Evolutionary conservation across 2,888 invertebrate genomes (phyloP), one percentile per base, ranked within the genome.

Genomic region (Orchesellides sinensis): DNA sequence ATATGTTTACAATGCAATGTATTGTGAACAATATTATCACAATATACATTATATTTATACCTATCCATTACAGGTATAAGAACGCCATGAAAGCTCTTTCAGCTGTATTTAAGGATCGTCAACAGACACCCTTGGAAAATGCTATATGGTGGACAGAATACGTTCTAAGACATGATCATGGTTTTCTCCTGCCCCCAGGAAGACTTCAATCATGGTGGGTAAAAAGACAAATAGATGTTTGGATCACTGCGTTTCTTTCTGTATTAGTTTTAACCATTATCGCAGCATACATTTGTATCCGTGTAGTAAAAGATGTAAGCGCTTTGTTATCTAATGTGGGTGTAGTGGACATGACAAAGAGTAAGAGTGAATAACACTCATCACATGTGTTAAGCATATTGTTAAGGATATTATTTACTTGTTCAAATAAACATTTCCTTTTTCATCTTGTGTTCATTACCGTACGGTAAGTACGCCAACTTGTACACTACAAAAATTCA

Each of bases 71-170:
- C 61, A 85, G 85, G 4, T 83, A 75, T 32, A 69, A 65, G 10
- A 19, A 72, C 21, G 72, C 66, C 4, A 63, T 83, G 65, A 4
- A 25, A n/a, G 52, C 29, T 14, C 61, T 73, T 4, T 81, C 85
- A 1, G 27, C 5, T 12, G n/a, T 40, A 0, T 85, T 81, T n/a
- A 61, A 49, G 29, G 70, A 83, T 17, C 45, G 85, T 12, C 81
- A 81, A 2, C 25, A 35, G 12, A 32, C 23, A 21, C 56, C 85
- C 3, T 21, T 83, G 0, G 47, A 85, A 19, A 83, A 68, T 17
- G 81, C 83, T 10, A 17, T 80, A 45, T 80, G 72, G 72, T 80
- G 79, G 79, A 80, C 79, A 8, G 65, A 80, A 19, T 80, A 12
- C 23, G 79, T 80, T 25, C 25, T 80, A 2, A 17, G 25, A n/a